Base-by-base conservation (phyloP, 2,888 invertebrate species). In the Achlya flavicornis region DNA sequence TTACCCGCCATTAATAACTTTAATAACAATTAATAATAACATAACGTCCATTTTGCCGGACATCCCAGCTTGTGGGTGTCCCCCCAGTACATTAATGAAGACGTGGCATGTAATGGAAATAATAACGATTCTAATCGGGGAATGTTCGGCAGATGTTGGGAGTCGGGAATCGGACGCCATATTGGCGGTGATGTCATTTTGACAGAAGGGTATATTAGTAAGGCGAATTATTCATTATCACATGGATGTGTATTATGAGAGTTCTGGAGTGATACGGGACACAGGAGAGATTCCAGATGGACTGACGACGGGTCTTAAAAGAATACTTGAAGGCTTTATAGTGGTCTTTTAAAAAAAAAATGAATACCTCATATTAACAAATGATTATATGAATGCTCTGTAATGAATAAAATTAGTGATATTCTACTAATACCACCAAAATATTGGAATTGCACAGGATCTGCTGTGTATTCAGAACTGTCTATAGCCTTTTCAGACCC, bases 101-200 rank as follows among this genome's bases (percentile, higher is more conserved):
- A 53, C 53, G 53, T 53, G 53, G 53, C 53, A 19, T 69, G 38
- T 70, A 68, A 75, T 65, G 66, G 65, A 75, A 67, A 75, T 62
- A 68, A 67, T 68, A 65, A 58, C 64, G 61, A 74, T 77, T 65
- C 63, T 73, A 69, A 77, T 77, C 76, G 71, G 70, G 43, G 72
- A 8, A 53, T 62, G 67, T 38, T 61, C 35, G 66, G 66, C 76
- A 76, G 77, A 77, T 77, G 76, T 69, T 19, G 7, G 46, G 16
- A 16, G 16, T 16, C 48, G 7, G 46, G 16, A 16, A 7, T 16
- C 48, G 16, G 53, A 53, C 53, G 53, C 53, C 53, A 53, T 53
- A 10, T 53, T 53, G 53, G 16, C 19, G 14, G 53, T 53, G 53
- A 53, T 53, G 53, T 53, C 53, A 53, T 19, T 48, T 48, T 53